Evolutionary conservation across 2,797 vertebrate species (phyloP), one percentile per base, ranked within the genome.

Genomic region (Typhlichthys eigenmanni): DNA sequence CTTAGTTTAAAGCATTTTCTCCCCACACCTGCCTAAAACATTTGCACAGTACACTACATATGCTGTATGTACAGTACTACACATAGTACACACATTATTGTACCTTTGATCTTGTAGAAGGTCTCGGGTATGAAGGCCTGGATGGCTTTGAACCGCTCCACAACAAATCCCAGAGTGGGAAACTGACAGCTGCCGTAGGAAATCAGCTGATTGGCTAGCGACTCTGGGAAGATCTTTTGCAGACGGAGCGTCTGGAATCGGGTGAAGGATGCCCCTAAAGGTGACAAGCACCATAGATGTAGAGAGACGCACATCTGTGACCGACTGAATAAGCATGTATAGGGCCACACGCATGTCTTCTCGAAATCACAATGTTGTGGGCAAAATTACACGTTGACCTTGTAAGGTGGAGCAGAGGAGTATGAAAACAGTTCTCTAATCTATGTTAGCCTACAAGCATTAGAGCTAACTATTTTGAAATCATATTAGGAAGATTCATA

Each of bases 151-250:
- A 99, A 99, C 3, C 97, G 93, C 78, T 99, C 98, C 3, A 99
- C 98, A 58, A 99, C 98, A 47, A 99, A 99, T 1, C 98, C 98
- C 72, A 99, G 88, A 0, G 98, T 99, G 5, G 98, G 98, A 81
- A 99, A 99, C 92, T 99, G 98, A 84, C 98, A 99, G 82, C 98
- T 99, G 55, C 98, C 97, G 0, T 99, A 99, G 58, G 97, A 99
- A 87, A 99, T 96, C 55, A 99, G 93, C 85, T 98, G 98, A 80
- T 97, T 94, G n/a, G 96, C 93, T 60, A 99, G 87, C 62, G 95
- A 86, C 3, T 88, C 85, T 0, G 98, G 98, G 62, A 99, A 99
- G 75, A 96, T 96, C 87, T 93, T 98, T 81, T 89, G 94, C 16
- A 99, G 93, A 60, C 97, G 92, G 56, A 99, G 83, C 0, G 98